Evolutionary conservation across 2,888 invertebrate species (phyloP).

Genomic region (Eupithecia vulgata): DNA sequence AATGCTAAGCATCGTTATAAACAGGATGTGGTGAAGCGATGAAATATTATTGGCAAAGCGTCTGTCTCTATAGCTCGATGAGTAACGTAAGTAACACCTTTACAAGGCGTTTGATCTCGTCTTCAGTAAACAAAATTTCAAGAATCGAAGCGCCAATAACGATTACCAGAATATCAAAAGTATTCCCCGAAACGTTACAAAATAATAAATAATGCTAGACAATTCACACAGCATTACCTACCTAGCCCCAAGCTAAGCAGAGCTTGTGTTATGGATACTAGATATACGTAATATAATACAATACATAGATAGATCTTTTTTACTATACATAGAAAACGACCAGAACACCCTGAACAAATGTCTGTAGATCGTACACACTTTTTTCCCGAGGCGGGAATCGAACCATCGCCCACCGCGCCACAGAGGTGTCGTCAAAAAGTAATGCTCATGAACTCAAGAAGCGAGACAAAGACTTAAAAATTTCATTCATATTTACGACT

Average conservation of each 20-base stretch:
- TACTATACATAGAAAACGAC: too few species aligned
- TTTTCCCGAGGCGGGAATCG: too few species aligned
- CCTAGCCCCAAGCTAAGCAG: too few species aligned
- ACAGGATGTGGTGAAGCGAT: slow-evolving; percentile 19
- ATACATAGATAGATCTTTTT: too few species aligned
- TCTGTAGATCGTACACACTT: too few species aligned
- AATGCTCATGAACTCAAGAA: slow-evolving; percentile 35
- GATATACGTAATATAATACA: too few species aligned
- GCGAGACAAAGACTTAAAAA: slow-evolving; percentile 35
- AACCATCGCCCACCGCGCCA: too few species aligned
- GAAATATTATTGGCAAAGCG: slow-evolving; percentile 25
- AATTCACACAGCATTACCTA: too few species aligned
- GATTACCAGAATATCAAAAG: slow-evolving; percentile 15
- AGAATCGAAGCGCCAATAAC: slow-evolving; percentile 14
- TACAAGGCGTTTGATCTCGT: slow-evolving; percentile 13
- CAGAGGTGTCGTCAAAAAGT: too few species aligned
- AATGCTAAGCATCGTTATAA: slow-evolving; percentile 17
- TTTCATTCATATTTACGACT: slow-evolving; percentile 40
- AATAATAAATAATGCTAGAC: too few species aligned
- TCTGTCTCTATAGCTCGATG: background rate
- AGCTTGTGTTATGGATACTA: too few species aligned
- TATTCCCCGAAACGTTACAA: slow-evolving; percentile 27
- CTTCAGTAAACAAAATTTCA: slow-evolving; percentile 1
- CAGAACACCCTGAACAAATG: too few species aligned
- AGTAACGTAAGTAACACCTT: background rate